A percentile compares a stretch with the other conserved stretches of the same genome.
Evolutionary conservation across 2,797 vertebrate species (phyloP).

Genomic region (Pogoniulus pusillus): DNA sequence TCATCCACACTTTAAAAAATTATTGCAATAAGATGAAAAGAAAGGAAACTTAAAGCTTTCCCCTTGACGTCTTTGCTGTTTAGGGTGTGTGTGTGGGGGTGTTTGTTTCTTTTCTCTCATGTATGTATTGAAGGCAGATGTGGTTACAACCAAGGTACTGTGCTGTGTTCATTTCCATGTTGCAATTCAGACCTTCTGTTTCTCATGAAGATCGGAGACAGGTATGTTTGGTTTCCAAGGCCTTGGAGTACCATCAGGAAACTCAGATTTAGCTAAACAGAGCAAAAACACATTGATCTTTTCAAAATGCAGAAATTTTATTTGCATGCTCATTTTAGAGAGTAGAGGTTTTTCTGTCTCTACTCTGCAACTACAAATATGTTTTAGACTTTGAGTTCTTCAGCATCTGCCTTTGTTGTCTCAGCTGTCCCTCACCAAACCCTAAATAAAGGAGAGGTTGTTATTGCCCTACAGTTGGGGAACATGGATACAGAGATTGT

Average conservation of each 20-base stretch:
- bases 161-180: neutral
- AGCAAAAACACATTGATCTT: neutral
- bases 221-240: neutral
- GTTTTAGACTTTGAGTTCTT: neutral
- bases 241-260: neutral
- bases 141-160: neutral
- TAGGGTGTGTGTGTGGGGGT: accelerated
- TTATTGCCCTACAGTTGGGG: neutral
- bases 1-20: neutral
- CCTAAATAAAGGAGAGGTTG: neutral
- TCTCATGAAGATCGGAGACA: neutral
- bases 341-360: neutral
- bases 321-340: neutral
- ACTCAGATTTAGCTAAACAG: neutral
- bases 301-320: neutral
- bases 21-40: neutral
- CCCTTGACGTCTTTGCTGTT: neutral
- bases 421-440: neutral
- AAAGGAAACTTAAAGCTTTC: neutral
- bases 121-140: neutral
- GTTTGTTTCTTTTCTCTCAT: neutral
- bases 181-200: neutral
- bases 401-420: neutral
- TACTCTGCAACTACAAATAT: neutral
- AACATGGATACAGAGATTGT: neutral